phyloP scores from a whole-genome alignment of 2,797 vertebrate genomes.

The Hirundo rustica region DNA sequence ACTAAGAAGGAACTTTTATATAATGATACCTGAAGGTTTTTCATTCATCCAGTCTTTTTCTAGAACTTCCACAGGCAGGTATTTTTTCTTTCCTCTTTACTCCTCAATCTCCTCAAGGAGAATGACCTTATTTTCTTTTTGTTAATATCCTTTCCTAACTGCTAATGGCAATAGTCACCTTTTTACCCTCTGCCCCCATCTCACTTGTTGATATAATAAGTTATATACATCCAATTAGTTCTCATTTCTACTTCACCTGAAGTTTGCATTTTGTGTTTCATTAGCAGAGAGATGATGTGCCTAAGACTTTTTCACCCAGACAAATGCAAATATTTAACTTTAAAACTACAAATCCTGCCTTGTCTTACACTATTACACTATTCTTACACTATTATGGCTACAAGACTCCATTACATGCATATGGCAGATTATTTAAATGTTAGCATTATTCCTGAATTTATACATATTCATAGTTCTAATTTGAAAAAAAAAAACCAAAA shows the following conservation, averaged over 20 bases:
- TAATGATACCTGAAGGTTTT: neutral
- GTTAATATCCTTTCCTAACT: neutral
- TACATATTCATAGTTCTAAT: neutral
- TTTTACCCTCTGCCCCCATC: neutral
- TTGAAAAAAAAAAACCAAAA: neutral
- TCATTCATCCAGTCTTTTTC: neutral
- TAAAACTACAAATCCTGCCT: neutral
- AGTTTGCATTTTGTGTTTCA: neutral
- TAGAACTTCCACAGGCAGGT: neutral
- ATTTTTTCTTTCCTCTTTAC: neutral
- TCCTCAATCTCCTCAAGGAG: neutral
- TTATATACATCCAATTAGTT: neutral
- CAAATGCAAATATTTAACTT: neutral
- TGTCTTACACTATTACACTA: neutral
- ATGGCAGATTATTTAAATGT: neutral
- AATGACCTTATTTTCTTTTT: neutral
- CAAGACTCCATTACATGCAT: neutral
- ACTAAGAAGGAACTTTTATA: neutral
- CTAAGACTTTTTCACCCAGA: neutral
- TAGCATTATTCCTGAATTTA: neutral
- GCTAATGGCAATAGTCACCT: neutral
- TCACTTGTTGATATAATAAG: neutral
- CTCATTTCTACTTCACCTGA: neutral
- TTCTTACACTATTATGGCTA: neutral
- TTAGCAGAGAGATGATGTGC: neutral